A percentile compares a stretch with the other conserved stretches of the same genome.
Evolutionary conservation across 2,888 invertebrate genomes (phyloP).

Genomic region (Steinernema carpocapsae): DNA sequence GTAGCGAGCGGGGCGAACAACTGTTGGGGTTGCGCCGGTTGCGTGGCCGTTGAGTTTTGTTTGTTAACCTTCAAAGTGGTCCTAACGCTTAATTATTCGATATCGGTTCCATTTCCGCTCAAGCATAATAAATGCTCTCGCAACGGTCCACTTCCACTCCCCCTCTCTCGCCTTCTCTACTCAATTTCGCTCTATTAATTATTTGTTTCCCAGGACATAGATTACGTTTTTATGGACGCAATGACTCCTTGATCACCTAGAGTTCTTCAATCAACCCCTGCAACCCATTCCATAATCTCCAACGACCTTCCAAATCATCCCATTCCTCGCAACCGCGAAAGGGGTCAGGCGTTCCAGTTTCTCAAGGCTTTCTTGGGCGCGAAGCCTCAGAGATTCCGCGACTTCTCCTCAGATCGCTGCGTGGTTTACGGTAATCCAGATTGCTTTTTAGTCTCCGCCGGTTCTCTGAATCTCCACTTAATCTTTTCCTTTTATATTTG

Average conservation of each 20-base stretch:
- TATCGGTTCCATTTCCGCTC: not conserved
- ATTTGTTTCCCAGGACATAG: not conserved
- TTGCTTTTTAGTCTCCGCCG: not conserved
- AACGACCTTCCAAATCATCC: not conserved
- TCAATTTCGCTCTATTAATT: not conserved
- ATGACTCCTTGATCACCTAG: not conserved
- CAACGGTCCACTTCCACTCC: too few species aligned
- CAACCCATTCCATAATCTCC: not conserved
- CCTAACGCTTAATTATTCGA: not conserved
- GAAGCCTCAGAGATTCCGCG: not conserved
- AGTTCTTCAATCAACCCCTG: not conserved
- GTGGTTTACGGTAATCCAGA: not conserved
- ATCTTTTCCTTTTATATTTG: constrained; percentile 31
- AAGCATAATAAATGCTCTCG: too few species aligned
- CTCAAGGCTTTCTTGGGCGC: not conserved
- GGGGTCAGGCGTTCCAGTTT: constrained; percentile 17
- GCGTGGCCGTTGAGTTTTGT: not conserved
- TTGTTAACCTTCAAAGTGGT: not conserved
- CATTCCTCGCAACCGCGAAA: not conserved
- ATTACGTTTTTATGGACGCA: not conserved
- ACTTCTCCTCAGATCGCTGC: not conserved
- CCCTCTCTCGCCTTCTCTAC: not conserved
- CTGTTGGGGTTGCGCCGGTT: not conserved
- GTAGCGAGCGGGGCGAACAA: not conserved
- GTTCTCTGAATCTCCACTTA: not conserved